Percentiles rank a stretch among this genome's conserved stretches.
Conservation (phyloP, 2,888 invertebrate genomes). For the Noctuana brunneofusca region DNA sequence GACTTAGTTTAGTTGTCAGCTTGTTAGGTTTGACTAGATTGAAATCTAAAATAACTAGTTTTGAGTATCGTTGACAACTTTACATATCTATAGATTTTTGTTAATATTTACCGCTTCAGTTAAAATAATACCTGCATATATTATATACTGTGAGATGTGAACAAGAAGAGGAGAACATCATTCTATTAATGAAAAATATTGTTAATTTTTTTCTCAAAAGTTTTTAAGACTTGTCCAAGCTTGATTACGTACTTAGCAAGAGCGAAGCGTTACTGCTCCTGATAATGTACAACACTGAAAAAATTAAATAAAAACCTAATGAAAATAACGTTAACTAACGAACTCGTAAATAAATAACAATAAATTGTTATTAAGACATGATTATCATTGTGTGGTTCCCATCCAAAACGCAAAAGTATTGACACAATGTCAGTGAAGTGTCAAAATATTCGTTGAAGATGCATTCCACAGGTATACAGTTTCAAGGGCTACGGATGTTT, state of each 20-base stretch:
- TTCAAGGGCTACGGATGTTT: slow-evolving; percentile 50
- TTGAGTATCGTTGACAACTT: slow-evolving; percentile 6
- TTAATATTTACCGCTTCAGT: too few relatives aligned
- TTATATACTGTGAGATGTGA: too few relatives aligned
- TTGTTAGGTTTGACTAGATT: slow-evolving; percentile 25
- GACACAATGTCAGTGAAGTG: slow-evolving; percentile 10
- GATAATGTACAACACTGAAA: too few relatives aligned
- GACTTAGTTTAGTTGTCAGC: slow-evolving; percentile 10
- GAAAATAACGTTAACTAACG: neutral
- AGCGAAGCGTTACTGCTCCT: too few relatives aligned
- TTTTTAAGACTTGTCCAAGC: too few relatives aligned
- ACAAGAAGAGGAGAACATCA: too few relatives aligned
- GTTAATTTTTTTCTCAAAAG: too few relatives aligned
- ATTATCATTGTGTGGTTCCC: neutral
- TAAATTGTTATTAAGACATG: neutral
- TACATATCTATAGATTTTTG: neutral
- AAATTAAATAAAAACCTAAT: too few relatives aligned
- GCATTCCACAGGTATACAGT: slow-evolving; percentile 41
- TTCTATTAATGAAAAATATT: too few relatives aligned
- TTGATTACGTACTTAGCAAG: too few relatives aligned
- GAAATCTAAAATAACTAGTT: slow-evolving; percentile 25
- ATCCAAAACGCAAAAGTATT: slow-evolving; percentile 10
- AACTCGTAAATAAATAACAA: too few relatives aligned
- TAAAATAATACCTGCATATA: too few relatives aligned
- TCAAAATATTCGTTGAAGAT: slow-evolving; percentile 37